A percentile compares a stretch with the other conserved stretches of the same genome.
These are phyloP conservation scores for Stenodera caucasica DNA, from an alignment of 2,888 invertebrate genomes.

Conservation along the genomic window DNA sequence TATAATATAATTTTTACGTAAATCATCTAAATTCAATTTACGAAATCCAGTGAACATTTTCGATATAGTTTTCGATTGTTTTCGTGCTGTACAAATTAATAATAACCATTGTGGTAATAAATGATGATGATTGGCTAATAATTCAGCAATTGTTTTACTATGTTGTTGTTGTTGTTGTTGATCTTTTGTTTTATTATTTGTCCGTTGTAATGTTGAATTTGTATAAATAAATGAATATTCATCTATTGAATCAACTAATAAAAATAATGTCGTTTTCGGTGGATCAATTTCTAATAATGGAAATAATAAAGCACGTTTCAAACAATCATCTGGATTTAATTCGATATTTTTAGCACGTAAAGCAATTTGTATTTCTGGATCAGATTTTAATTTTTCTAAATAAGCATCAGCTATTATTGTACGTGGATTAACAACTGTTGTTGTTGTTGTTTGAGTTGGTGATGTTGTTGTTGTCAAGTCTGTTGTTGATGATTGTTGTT, in stretches of 20 bases:
- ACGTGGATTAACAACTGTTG: slow-evolving; percentile 59
- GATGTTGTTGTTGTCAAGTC: neutral
- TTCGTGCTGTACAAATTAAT: slow-evolving; percentile 83
- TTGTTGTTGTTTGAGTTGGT: slow-evolving; percentile 45
- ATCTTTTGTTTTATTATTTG: slow-evolving; percentile 53
- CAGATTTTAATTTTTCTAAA: slow-evolving; percentile 74
- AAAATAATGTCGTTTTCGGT: slow-evolving; percentile 80
- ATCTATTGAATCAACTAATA: slow-evolving; percentile 91
- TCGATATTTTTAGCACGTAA: slow-evolving; percentile 80
- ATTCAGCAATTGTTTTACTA: slow-evolving; percentile 74
- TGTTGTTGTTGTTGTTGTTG: slow-evolving; percentile 40
- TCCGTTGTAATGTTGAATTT: slow-evolving; percentile 61
- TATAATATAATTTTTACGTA: slow-evolving; percentile 86
- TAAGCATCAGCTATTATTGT: slow-evolving; percentile 76
- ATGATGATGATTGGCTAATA: slow-evolving; percentile 87
- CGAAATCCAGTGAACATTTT: slow-evolving; percentile 85
- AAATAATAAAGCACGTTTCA: slow-evolving; percentile 84
- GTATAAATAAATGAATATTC: slow-evolving; percentile 68
- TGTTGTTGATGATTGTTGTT: neutral
- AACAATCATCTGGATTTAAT: slow-evolving; percentile 87
- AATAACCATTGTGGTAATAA: slow-evolving; percentile 92
- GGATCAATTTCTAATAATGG: slow-evolving; percentile 85
- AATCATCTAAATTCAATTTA: slow-evolving; percentile 88
- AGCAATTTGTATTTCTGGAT: slow-evolving; percentile 79
- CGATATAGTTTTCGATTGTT: slow-evolving; percentile 81